phyloP scores from a whole-genome alignment of 2,797 vertebrate species.

The Phoeniculus purpureus region DNA sequence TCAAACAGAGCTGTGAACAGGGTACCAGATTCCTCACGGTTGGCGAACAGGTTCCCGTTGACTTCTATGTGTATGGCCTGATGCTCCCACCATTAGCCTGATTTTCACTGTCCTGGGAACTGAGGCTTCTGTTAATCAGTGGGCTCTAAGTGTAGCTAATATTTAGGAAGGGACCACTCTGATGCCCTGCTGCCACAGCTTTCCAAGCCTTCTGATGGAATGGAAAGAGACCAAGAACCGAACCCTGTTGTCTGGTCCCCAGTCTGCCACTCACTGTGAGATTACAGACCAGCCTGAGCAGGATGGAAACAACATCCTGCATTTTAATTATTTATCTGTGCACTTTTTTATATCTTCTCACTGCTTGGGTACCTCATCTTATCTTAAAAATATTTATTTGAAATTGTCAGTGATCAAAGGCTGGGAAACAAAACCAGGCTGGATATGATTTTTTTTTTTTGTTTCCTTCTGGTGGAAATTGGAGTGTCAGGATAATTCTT shows the following conservation, averaged over 20 bases:
- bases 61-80: background rate
- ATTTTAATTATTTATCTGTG: conserved; percentile 76
- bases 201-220: conserved; percentile 57
- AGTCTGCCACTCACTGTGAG: conserved; percentile 37
- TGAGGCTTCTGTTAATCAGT: conserved; percentile 46
- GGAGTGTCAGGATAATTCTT: conserved; percentile 78
- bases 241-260: conserved; percentile 12
- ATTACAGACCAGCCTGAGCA: conserved; percentile 45
- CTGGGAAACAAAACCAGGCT: conserved; percentile 73
- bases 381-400: conserved; percentile 80
- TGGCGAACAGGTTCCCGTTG: fast-evolving
- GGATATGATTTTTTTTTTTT: conserved; percentile 54
- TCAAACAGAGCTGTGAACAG: background rate
- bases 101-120: conserved; percentile 21
- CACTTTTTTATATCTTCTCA: conserved; percentile 56
- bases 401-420: conserved; percentile 79
- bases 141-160: conserved; percentile 46
- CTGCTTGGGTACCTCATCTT: conserved; percentile 74
- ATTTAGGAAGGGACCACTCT: conserved; percentile 19
- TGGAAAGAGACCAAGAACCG: conserved; percentile 54
- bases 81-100: conserved; percentile 3
- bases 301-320: conserved; percentile 53
- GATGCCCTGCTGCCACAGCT: conserved; percentile 12
- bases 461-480: conserved; percentile 64
- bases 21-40: background rate